phyloP scores from a whole-genome alignment of 2,888 invertebrate species.

The Lepidocyrtoides sp. region DNA sequence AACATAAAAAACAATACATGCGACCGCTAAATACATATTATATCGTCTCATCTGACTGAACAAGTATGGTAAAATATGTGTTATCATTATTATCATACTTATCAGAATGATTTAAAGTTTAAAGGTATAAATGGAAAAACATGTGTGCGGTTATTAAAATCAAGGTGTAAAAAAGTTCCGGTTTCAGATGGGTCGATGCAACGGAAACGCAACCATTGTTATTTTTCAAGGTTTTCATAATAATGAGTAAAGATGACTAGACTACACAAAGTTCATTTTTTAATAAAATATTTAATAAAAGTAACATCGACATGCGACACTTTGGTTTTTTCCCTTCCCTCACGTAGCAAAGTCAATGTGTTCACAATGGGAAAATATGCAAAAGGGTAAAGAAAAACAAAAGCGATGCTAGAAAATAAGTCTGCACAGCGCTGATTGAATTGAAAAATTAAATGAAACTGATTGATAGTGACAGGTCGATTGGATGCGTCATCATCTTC shows the following conservation, averaged over 20 bases:
- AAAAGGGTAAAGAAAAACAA: too few relatives aligned
- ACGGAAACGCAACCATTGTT: neutral
- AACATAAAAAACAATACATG: neutral
- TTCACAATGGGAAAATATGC: neutral
- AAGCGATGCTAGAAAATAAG: too few relatives aligned
- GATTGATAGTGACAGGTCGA: conserved; percentile 24
- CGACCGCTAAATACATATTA: too few relatives aligned
- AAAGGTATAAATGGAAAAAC: neutral
- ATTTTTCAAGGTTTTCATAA: neutral
- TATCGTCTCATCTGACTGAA: too few relatives aligned
- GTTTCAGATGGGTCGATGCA: conserved; percentile 6
- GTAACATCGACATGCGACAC: neutral
- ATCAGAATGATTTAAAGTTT: neutral
- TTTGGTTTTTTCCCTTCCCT: conserved; percentile 28
- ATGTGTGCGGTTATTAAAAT: neutral
- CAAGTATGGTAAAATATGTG: too few relatives aligned
- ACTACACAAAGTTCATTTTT: neutral
- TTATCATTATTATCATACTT: too few relatives aligned
- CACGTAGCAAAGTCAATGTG: conserved; percentile 17
- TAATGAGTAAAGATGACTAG: neutral
- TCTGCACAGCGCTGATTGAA: too few relatives aligned
- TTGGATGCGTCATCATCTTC: neutral
- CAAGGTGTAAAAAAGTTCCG: conserved; percentile 59
- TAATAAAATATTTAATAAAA: neutral
- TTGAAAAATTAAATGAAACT: conserved; percentile 30